Base-by-base conservation (phyloP, 30 jellyfish, hydroid and myxozoan species). In the Hydractinia symbiolongicarpus region DNA sequence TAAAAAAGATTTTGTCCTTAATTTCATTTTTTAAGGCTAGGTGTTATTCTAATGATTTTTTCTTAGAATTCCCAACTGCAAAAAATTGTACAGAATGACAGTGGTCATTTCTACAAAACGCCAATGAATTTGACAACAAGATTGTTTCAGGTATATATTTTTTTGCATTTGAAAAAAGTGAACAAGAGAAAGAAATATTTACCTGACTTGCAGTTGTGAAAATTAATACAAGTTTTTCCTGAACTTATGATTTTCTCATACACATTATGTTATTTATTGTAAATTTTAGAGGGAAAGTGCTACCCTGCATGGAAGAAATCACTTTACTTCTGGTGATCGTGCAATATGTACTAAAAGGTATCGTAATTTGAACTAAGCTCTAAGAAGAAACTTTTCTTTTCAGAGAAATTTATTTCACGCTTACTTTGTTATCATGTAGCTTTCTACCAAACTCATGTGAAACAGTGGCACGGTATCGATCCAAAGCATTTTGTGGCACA, bases 401-500 rank as follows among this genome's bases (percentile, higher is more conserved):
- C 44, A 30, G 44, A 30, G 44, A 30, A 30, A 30, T 30, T 30
- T 30, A 30, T 30, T 2, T 30, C 44, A 30, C 44, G 2, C 44
- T 30, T 30, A 2, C 19, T 62, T 70, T 61, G 57, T 30, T 50
- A 57, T 20, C 82, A 15, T 69, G 19, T 77, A 91, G 98, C 51
- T 91, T 40, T 70, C 72, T 86, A 50, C 98, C 98, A 62, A 91
- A 86, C 88, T 55, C 44, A 50, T 79, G 83, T 78, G 89, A 86
- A 30, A 75, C 72, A 5, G 61, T 86, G 83, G 81, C 78, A 76
- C 81, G 67, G 78, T 91, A 82, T 66, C 89, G 93, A 7, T 89
- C 93, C 66, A 91, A 86, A 79, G 95, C 87, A 5, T 91, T 91
- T 71, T 91, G 98, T 80, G 98, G 98, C 11, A 80, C 80, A 11